Evolutionary conservation across 2,113 vertebrate genomes (phyloP).

Genomic region (Cyanoramphus novaezelandiae): DNA sequence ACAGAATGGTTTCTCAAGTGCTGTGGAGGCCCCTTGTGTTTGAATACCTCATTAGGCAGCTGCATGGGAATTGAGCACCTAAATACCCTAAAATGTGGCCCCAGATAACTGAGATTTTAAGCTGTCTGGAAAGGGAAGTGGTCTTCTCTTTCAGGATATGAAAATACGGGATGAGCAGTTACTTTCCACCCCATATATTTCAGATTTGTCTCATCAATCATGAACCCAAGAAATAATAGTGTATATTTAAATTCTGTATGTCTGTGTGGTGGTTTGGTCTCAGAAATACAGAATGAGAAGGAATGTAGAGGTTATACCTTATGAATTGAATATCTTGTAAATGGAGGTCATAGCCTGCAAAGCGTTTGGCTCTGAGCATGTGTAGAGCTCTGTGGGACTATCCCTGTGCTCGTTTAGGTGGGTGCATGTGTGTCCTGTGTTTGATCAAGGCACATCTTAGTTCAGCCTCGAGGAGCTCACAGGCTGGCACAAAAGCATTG

Average conservation of each 20-base stretch:
- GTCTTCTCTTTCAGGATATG: not conserved
- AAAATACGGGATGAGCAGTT: not conserved
- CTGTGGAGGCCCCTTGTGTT: not conserved
- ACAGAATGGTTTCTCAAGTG: not conserved
- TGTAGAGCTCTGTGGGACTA: not conserved
- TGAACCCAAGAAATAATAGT: not conserved
- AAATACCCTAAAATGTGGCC: not conserved
- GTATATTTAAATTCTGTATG: not conserved
- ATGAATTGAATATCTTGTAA: not conserved
- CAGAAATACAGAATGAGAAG: not conserved
- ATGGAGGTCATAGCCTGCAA: not conserved
- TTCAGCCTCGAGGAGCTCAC: not conserved
- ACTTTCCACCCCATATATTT: not conserved
- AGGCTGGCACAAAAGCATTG: not conserved
- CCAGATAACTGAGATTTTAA: not conserved
- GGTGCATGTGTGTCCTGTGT: accelerated
- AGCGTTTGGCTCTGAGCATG: not conserved
- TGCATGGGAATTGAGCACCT: not conserved
- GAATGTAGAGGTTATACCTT: not conserved
- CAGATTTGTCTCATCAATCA: not conserved
- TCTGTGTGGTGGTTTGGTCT: not conserved
- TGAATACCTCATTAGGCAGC: constrained; percentile 4
- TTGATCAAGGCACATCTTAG: not conserved
- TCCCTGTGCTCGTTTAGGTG: not conserved
- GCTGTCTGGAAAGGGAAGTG: not conserved